Percentiles rank a stretch among this genome's conserved stretches.
These are phyloP conservation scores for Stomorhina lunata DNA, from an alignment of 2,888 invertebrate species.

Conservation along the genomic window DNA sequence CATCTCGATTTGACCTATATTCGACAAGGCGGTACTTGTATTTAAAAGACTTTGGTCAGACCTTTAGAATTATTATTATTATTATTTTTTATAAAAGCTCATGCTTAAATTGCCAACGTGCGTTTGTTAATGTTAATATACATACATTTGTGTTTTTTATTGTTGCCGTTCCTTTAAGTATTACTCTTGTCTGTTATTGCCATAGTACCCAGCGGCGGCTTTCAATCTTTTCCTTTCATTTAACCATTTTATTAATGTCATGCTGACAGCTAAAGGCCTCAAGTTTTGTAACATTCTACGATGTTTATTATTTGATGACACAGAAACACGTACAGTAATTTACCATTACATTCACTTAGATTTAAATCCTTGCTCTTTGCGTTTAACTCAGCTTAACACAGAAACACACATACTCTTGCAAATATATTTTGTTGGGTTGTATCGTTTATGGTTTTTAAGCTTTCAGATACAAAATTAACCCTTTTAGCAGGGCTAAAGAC, in stretches of 20 bases:
- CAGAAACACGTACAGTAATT: not conserved
- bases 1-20: too few relatives aligned
- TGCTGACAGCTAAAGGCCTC: conserved; percentile 44
- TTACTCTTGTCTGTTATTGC: conserved; percentile 1
- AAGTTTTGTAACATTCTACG: not conserved
- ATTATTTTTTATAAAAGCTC: too few relatives aligned
- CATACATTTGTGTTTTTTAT: not conserved
- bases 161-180: not conserved
- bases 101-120: not conserved
- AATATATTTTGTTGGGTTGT: not conserved
- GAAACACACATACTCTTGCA: not conserved
- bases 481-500: too few relatives aligned
- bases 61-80: too few relatives aligned
- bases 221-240: conserved; percentile 42
- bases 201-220: conserved; percentile 34
- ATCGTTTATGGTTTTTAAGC: not conserved
- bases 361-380: not conserved
- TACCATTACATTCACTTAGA: not conserved
- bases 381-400: too few relatives aligned
- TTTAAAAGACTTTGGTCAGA: too few relatives aligned
- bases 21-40: too few relatives aligned
- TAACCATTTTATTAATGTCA: conserved; percentile 33
- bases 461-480: not conserved
- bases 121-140: not conserved
- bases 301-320: not conserved